These are phyloP conservation scores for Ceraclea dissimilis DNA, from an alignment of 2,888 invertebrate species.

Conservation along the genomic window DNA sequence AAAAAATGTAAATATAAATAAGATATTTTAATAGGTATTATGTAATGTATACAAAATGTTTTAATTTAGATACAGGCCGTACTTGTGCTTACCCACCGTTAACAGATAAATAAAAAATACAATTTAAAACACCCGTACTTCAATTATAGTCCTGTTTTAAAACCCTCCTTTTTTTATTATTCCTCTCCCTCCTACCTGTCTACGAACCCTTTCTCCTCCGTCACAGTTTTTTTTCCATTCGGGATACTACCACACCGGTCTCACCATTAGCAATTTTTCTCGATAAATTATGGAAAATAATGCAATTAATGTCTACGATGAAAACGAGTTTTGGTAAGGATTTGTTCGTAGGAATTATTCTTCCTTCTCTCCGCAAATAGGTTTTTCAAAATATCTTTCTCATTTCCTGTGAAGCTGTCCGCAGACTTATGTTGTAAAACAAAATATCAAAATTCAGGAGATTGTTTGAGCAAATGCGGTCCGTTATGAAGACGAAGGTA, in stretches of 20 bases:
- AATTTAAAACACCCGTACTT: too few relatives aligned
- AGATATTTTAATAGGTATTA: too few relatives aligned
- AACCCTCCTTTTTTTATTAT: background rate
- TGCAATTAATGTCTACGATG: constrained; percentile 23
- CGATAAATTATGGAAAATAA: constrained; percentile 27
- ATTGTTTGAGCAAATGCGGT: too few relatives aligned
- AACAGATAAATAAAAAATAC: too few relatives aligned
- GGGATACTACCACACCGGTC: constrained; percentile 11
- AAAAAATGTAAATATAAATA: too few relatives aligned
- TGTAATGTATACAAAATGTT: too few relatives aligned
- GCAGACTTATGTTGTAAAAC: background rate
- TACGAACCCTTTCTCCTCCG: constrained; percentile 4
- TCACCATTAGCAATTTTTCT: constrained; percentile 26
- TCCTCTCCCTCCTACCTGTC: constrained; percentile 5
- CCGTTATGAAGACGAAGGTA: too few relatives aligned
- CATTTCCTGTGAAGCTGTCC: background rate
- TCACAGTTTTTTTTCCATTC: background rate
- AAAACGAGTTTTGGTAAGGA: constrained; percentile 9
- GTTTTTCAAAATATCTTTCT: constrained; percentile 1
- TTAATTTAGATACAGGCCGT: too few relatives aligned
- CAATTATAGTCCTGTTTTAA: background rate
- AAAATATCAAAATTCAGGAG: too few relatives aligned
- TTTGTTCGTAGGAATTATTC: background rate
- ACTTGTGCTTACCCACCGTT: too few relatives aligned
- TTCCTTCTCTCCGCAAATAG: background rate